Conservation (phyloP, 1,140 invertebrate genomes). For the Sminthurinus signatus region DNA sequence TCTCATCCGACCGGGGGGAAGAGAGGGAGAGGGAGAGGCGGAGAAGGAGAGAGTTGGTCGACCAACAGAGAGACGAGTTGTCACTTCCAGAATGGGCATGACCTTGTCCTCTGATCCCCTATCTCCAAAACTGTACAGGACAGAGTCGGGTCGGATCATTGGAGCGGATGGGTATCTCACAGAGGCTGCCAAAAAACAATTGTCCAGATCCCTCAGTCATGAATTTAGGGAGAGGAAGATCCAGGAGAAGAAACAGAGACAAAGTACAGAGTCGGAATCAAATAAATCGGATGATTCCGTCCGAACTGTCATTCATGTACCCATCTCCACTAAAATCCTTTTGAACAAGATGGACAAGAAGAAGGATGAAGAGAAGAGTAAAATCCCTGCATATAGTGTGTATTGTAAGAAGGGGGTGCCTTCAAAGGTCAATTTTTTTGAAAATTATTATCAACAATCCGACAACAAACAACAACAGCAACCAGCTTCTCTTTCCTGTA, state of each 20-base stretch:
- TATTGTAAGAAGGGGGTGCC: conserved; percentile 33
- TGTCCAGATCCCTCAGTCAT: conserved; percentile 63
- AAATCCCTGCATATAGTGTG: conserved; percentile 31
- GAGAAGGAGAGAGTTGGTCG: not conserved
- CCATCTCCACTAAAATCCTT: conserved; percentile 30
- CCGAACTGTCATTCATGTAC: conserved; percentile 55
- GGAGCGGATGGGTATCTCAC: conserved; percentile 39
- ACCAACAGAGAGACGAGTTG: conserved; percentile 8
- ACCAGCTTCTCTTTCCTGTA: not conserved
- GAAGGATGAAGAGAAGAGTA: conserved; percentile 15
- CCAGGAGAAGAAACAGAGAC: conserved; percentile 14
- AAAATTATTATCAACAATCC: conserved; percentile 22
- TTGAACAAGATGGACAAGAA: conserved; percentile 27
- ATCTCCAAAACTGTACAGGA: conserved; percentile 8
- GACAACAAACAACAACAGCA: not conserved
- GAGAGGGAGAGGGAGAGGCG: not conserved
- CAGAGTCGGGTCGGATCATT: conserved; percentile 19
- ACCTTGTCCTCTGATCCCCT: conserved; percentile 20
- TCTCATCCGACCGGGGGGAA: conserved; percentile 18
- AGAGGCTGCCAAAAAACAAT: conserved; percentile 63
- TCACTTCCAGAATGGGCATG: conserved; percentile 32
- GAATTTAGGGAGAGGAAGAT: conserved; percentile 56
- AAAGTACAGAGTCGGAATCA: conserved; percentile 35
- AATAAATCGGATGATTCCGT: conserved; percentile 60
- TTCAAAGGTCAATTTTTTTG: conserved; percentile 32